Evolutionary conservation across 2,888 invertebrate species (phyloP).

Genomic region (Alentia gelatinosa): DNA sequence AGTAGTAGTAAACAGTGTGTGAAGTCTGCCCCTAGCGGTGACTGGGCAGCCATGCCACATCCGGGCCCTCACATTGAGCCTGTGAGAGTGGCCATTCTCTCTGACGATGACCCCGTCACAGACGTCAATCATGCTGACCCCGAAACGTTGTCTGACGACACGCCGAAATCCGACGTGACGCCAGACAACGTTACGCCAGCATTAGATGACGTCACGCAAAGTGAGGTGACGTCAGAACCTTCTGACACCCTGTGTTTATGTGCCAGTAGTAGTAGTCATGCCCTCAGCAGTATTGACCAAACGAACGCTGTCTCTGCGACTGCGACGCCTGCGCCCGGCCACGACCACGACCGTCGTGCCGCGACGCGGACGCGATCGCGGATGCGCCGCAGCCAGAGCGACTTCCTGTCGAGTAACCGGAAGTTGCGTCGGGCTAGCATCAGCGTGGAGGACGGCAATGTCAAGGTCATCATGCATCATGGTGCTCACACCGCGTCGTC

Average conservation of each 20-base stretch:
- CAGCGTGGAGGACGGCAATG: not conserved
- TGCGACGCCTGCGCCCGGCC: too few relatives aligned
- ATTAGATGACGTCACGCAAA: not conserved
- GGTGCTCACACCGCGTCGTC: not conserved
- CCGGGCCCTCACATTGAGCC: not conserved
- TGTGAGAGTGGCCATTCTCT: not conserved
- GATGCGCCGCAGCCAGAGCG: not conserved
- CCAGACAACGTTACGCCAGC: not conserved
- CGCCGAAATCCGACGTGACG: not conserved
- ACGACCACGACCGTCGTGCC: too few relatives aligned
- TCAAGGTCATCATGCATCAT: not conserved
- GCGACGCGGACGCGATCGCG: not conserved
- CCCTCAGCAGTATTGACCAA: not conserved
- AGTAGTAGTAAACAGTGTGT: not conserved
- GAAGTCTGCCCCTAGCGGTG: not conserved
- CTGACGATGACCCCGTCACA: not conserved
- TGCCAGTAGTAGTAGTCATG: not conserved
- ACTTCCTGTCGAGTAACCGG: not conserved
- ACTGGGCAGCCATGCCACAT: not conserved
- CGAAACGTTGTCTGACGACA: too few relatives aligned
- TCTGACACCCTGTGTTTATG: not conserved
- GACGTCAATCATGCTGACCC: too few relatives aligned
- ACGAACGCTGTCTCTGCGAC: too few relatives aligned
- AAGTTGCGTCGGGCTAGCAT: not conserved
- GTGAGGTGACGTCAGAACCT: not conserved